Evolutionary conservation across 2,797 vertebrate species (phyloP), one percentile per base, ranked within the genome.

Genomic region (Remorina albescens): DNA sequence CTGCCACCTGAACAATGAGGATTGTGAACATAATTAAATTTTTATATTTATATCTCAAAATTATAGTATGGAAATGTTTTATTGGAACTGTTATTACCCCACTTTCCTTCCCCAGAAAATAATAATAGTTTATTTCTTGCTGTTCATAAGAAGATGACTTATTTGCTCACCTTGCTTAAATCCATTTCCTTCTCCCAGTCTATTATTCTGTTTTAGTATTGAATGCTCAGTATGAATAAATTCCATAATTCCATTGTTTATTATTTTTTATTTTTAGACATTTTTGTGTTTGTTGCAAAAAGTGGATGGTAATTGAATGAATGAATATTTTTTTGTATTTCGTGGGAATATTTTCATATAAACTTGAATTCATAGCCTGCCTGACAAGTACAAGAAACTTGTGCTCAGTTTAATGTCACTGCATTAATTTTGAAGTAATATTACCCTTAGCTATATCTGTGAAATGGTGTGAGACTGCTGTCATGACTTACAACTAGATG

Each of bases 381-480:
- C 37, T 61, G 25, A 70, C 6, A 30, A 42, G 68, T 58, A 42
- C 64, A 25, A 26, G 60, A 71, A 62, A 67, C 59, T 21, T 77
- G 28, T 62, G 66, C 77, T 80, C 71, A 37, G 75, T 80, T 90
- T 89, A 87, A 87, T 86, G 91, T 88, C 88, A 86, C 72, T 47
- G 81, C 87, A 90, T 91, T 90, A 89, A 92, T 84, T 86, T 85
- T 85, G 87, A 88, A 89, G 87, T 88, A 87, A 85, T 88, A 89
- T 86, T 83, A 82, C 80, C 69, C 86, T 67, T 85, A 28, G 46
- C 88, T 88, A 80, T 88, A 80, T 76, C 86, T 73, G 82, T 71
- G 55, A 78, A 88, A 88, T 83, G 84, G 73, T 86, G 83, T 77
- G 86, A 80, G 89, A 87, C 83, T 83, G 90, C 87, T 90, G 90